Conservation (phyloP, 2,888 invertebrate species). For the Crioceris asparagi region DNA sequence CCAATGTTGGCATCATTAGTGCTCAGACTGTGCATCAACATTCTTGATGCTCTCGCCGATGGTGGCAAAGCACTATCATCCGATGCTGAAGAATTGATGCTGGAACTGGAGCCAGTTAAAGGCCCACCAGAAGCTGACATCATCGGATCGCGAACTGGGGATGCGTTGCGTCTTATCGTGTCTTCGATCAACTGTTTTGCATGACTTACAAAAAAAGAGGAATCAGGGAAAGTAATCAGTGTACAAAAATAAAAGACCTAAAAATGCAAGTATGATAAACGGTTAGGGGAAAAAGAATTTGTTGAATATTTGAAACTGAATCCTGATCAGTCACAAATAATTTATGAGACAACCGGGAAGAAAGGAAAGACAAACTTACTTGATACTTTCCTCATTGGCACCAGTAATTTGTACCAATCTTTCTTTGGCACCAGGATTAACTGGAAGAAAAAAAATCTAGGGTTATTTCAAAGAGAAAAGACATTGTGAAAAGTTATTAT, state of each 20-base stretch:
- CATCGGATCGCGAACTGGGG: slow-evolving; percentile 64
- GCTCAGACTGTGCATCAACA: slow-evolving; percentile 67
- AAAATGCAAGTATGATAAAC: too few species aligned
- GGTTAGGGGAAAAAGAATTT: too few species aligned
- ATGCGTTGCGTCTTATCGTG: slow-evolving; percentile 89
- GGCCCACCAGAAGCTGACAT: slow-evolving; percentile 38
- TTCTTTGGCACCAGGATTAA: slow-evolving; percentile 90
- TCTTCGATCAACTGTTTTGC: slow-evolving; percentile 91
- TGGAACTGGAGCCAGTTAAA: slow-evolving; percentile 62
- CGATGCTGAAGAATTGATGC: slow-evolving; percentile 66
- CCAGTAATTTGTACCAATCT: slow-evolving; percentile 92
- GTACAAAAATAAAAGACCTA: too few species aligned
- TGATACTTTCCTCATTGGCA: slow-evolving; percentile 85
- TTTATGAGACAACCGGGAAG: not conserved
- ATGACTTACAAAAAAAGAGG: slow-evolving; percentile 49
- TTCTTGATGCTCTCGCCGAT: slow-evolving; percentile 45
- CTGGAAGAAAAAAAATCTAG: slow-evolving; percentile 54
- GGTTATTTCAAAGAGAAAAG: too few species aligned
- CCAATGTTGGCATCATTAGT: slow-evolving; percentile 75
- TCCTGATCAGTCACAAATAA: too few species aligned
- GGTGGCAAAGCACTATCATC: slow-evolving; percentile 44
- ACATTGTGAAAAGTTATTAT: too few species aligned
- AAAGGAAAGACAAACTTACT: too few species aligned
- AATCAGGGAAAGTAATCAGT: too few species aligned
- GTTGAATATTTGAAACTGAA: too few species aligned